Base-by-base conservation (phyloP, 2,888 invertebrate genomes). In the Hydrotaea cyrtoneurina region DNA sequence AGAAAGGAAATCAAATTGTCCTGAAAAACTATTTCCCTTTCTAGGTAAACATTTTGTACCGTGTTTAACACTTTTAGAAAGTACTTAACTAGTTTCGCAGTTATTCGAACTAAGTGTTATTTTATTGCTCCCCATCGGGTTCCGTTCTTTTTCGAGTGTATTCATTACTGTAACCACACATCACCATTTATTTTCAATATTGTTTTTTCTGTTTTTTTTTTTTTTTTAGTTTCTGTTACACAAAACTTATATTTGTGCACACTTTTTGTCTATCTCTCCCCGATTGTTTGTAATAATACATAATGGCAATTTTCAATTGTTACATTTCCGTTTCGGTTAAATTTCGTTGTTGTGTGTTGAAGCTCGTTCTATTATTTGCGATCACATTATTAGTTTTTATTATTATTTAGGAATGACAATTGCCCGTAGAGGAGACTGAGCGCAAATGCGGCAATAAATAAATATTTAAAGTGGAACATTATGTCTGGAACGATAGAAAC, bases 241-340 rank as follows among this genome's bases (percentile, higher is more conserved):
- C 26, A 55, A 55, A 55, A 21, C n/a, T 55, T 21, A 55, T 21
- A 55, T 55, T 55, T 55, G 5, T 55, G 23, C 7, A 55, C 7
- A 15, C 1, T 53, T 2, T 53, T 53, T 19, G 7, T 17, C 2
- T 15, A 17, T 43, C 71, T 55, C 26, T 31, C 31, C 7, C 7
- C 31, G 31, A 1, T 46, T 53, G 17, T 5, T 43, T 53, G 17
- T 71, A 17, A 43, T 17, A 23, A 71, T 23, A 64, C n/a, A 66
- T 26, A 77, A 43, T 76, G 64, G 23, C 79, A 76, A 76, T 73
- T 79, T 59, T 72, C 50, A 83, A 83, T 79, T 83, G 75, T 66
- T 64, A 76, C 76, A 79, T 66, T 66, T 83, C 83, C 83, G 79
- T 83, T 79, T 66, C 55, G 69, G 72, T 74, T 78, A 71, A n/a